These are phyloP conservation scores for Trogon surrucura DNA, from an alignment of 2,113 vertebrate genomes.

Conservation along the genomic window DNA sequence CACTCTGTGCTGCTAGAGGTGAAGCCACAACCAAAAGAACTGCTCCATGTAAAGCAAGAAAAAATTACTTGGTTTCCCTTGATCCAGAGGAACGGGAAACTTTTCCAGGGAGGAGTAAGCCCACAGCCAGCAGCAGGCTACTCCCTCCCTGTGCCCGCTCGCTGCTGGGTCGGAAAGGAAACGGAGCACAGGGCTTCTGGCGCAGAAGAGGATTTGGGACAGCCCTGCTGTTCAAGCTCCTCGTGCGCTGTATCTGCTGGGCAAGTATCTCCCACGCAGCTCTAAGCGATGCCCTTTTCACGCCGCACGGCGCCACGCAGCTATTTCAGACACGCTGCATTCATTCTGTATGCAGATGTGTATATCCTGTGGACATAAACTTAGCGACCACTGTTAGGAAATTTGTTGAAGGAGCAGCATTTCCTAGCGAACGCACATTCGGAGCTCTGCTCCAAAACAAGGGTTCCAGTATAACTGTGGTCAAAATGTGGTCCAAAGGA, in stretches of 20 bases:
- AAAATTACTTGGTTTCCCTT: background rate
- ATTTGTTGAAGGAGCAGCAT: constrained; percentile 26
- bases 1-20: background rate
- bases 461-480: constrained; percentile 47
- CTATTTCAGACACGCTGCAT: background rate
- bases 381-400: background rate
- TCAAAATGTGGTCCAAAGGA: constrained; percentile 43
- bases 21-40: background rate
- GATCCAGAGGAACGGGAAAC: background rate
- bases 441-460: constrained; percentile 27
- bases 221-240: background rate
- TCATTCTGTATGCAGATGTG: background rate
- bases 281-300: fast-evolving
- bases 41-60: background rate
- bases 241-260: background rate
- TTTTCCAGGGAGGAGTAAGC: background rate
- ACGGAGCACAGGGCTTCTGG: background rate
- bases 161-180: background rate
- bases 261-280: background rate
- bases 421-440: background rate
- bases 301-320: background rate
- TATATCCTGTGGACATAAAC: background rate
- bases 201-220: background rate
- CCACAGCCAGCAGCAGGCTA: background rate
- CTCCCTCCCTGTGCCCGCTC: background rate